These are phyloP conservation scores for Zootoca vivipara DNA, from an alignment of 2,113 vertebrate species.

Conservation along the genomic window DNA sequence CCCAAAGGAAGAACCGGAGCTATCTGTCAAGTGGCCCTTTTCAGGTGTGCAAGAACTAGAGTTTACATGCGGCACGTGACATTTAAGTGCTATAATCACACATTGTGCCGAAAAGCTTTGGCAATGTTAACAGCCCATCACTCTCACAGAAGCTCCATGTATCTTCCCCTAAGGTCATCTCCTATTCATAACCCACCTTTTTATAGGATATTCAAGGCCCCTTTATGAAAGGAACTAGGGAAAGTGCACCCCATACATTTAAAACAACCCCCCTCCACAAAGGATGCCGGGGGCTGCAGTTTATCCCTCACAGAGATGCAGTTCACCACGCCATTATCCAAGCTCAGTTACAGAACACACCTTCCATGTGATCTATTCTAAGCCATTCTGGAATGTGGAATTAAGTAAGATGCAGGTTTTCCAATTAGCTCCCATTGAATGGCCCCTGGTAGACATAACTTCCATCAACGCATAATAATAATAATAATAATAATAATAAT, in stretches of 20 bases:
- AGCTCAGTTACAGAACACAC: not conserved
- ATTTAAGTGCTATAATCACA: not conserved
- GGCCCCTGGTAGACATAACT: not conserved
- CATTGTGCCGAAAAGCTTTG: constrained; percentile 25
- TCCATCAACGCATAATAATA: too few relatives aligned
- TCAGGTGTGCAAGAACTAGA: not conserved
- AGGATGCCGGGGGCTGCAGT: too few relatives aligned
- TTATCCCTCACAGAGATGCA: too few relatives aligned
- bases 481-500: too few relatives aligned
- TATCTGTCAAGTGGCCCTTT: constrained; percentile 4
- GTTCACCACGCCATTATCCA: too few relatives aligned
- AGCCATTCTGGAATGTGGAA: not conserved
- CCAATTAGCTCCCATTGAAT: not conserved
- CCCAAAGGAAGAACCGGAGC: not conserved
- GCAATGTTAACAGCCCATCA: constrained; percentile 38
- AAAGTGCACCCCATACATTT: not conserved
- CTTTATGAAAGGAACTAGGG: not conserved
- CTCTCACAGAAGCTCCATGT: constrained; percentile 1
- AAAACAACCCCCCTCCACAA: too few relatives aligned
- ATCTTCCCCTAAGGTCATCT: constrained; percentile 7
- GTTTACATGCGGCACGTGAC: constrained; percentile 28
- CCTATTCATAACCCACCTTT: not conserved
- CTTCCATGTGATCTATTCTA: not conserved
- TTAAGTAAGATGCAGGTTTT: not conserved
- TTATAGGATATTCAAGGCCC: not conserved